These are phyloP conservation scores for Redunca redunca DNA, from an alignment of 2,113 vertebrate species.

Conservation along the genomic window DNA sequence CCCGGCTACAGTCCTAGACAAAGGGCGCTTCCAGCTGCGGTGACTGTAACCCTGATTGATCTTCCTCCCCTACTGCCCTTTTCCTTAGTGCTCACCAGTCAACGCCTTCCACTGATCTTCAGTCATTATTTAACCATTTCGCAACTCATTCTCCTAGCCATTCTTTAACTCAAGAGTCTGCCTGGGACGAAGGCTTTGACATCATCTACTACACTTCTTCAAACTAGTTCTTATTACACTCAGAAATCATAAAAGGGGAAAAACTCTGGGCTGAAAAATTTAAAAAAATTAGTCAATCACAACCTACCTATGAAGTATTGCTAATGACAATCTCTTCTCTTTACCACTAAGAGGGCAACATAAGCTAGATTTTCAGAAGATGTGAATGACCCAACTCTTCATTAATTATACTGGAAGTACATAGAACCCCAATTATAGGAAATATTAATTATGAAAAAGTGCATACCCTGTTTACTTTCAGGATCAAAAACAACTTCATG, in stretches of 20 bases:
- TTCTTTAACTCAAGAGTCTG: not conserved
- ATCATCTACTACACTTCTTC: not conserved
- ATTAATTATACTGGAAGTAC: constrained; percentile 29
- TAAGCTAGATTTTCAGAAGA: not conserved
- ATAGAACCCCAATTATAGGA: constrained; percentile 33
- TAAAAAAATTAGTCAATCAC: not conserved
- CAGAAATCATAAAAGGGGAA: not conserved
- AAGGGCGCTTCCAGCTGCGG: not conserved
- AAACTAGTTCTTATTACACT: not conserved
- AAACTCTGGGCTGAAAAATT: not conserved
- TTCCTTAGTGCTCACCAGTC: not conserved
- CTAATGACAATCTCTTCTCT: constrained; percentile 28
- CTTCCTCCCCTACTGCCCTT: not conserved
- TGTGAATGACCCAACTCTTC: constrained; percentile 2
- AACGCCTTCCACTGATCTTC: not conserved
- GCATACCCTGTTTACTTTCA: constrained; percentile 11
- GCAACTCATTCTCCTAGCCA: not conserved
- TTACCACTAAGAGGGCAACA: constrained; percentile 23
- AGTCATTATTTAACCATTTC: not conserved
- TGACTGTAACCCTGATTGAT: not conserved
- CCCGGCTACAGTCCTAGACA: not conserved
- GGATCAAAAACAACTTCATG: not conserved
- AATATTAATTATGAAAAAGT: constrained; percentile 26
- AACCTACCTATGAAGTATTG: constrained; percentile 48
- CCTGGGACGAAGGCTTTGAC: not conserved